A percentile compares a stretch with the other conserved stretches of the same genome.
These are phyloP conservation scores for Hypsibius dujardini DNA, from an alignment of 1,140 invertebrate species.

Conservation along the genomic window DNA sequence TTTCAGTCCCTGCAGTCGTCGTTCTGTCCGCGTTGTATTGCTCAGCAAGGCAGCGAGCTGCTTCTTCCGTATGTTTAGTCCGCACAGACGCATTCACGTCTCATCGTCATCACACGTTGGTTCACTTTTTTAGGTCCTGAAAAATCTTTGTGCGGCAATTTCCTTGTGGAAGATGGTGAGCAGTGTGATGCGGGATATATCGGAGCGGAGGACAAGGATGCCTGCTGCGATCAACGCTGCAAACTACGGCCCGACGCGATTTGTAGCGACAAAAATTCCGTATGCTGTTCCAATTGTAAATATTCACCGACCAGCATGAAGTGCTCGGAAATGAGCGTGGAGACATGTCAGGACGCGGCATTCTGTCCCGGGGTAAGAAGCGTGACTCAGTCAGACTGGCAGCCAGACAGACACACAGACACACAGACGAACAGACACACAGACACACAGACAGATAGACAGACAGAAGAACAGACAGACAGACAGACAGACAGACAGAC, in stretches of 20 bases:
- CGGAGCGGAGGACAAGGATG: slow-evolving; percentile 72
- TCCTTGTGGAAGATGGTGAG: slow-evolving; percentile 76
- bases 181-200: slow-evolving; percentile 82
- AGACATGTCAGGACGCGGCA: slow-evolving; percentile 69
- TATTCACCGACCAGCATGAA: slow-evolving; percentile 53
- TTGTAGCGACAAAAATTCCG: slow-evolving; percentile 84
- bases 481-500: too few species aligned
- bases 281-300: slow-evolving; percentile 72
- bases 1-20: slow-evolving; percentile 79
- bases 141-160: slow-evolving; percentile 81
- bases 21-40: slow-evolving; percentile 75
- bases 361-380: slow-evolving; percentile 28
- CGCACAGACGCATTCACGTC: too few species aligned
- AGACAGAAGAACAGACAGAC: too few species aligned
- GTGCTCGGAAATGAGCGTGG: slow-evolving; percentile 66
- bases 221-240: slow-evolving; percentile 79
- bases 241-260: slow-evolving; percentile 63
- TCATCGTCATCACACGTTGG: too few species aligned
- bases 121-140: slow-evolving; percentile 50
- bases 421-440: too few species aligned
- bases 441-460: too few species aligned
- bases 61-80: slow-evolving; percentile 43
- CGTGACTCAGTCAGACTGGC: too few species aligned
- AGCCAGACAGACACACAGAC: too few species aligned
- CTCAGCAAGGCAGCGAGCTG: slow-evolving; percentile 73